phyloP scores from a whole-genome alignment of 2,113 vertebrate species.

The Labeo rohita region DNA sequence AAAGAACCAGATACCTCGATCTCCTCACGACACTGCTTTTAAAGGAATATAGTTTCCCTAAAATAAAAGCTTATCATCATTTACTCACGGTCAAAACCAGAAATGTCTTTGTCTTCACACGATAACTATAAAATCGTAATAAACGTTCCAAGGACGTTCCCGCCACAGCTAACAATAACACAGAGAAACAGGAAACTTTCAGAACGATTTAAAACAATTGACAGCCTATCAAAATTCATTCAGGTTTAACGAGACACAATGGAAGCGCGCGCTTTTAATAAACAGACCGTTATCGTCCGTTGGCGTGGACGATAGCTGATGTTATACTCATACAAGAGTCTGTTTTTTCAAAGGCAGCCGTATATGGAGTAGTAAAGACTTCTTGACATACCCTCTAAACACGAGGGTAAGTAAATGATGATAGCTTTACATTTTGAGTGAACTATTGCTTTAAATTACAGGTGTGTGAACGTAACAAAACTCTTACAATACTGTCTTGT shows the following conservation, averaged over 20 bases:
- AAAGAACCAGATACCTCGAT: neutral
- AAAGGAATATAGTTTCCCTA: neutral
- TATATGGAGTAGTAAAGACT: neutral
- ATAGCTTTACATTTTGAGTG: neutral
- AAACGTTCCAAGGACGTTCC: neutral
- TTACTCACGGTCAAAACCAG: neutral
- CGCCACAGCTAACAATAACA: neutral
- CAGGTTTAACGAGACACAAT: neutral
- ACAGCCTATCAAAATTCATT: neutral
- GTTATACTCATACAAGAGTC: neutral
- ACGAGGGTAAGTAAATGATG: neutral
- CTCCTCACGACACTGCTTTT: neutral
- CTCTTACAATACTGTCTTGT: constrained; percentile 11
- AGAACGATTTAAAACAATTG: neutral
- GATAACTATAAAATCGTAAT: neutral
- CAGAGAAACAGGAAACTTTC: neutral
- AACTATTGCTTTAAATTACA: neutral
- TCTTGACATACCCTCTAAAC: no score
- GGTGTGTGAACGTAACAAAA: neutral
- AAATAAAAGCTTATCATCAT: neutral
- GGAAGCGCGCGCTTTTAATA: neutral
- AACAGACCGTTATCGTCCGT: neutral
- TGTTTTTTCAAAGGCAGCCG: neutral
- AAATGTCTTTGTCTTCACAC: neutral
- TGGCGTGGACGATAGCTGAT: neutral